Evolutionary conservation across 2,113 vertebrate species (phyloP), one percentile per base, ranked within the genome.

Genomic region (Notiomystis cincta): DNA sequence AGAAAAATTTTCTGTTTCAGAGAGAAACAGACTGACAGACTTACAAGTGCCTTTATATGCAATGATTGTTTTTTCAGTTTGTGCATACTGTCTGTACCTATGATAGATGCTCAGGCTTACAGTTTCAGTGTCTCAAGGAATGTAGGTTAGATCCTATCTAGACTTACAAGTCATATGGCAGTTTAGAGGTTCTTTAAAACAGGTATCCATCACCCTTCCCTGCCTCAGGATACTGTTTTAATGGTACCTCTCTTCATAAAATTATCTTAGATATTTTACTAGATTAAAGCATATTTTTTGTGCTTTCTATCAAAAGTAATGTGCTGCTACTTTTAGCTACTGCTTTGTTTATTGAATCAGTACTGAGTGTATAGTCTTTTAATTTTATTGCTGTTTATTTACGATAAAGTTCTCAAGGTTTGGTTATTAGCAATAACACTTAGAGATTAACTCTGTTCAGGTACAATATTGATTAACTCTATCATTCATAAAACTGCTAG

Each of bases 381-480:
- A 64, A 76, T 85, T 95, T 91, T 89, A 3, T 72, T 87, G 14
- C 20, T 91, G 4, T 85, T 83, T 89, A 48, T 81, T 79, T 89
- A 88, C 53, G n/a, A 60, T 73, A 45, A 83, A 60, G 4, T 91
- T 90, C 67, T 33, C 30, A 73, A 61, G 19, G 27, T 76, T 80
- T 91, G 10, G 12, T 79, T 87, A 62, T 85, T 91, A 82, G 19
- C 25, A 80, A 28, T 70, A 90, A 77, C 24, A 61, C 31, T 89
- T 87, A 82, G 42, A 95, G 53, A 90, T 80, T 93, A 94, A 56
- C 61, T 92, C 60, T 88, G 15, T 82, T 96, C 82, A 70, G 62
- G 64, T 89, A 90, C 69, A 82, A 75, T 97, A 97, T 92, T 97
- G 95, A 97, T 96, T 97, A 97, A 94, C 48, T 85, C 61, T 95